These are phyloP conservation scores for Eriocheir sinensis DNA, from an alignment of 1,140 invertebrate species.

Conservation along the genomic window DNA sequence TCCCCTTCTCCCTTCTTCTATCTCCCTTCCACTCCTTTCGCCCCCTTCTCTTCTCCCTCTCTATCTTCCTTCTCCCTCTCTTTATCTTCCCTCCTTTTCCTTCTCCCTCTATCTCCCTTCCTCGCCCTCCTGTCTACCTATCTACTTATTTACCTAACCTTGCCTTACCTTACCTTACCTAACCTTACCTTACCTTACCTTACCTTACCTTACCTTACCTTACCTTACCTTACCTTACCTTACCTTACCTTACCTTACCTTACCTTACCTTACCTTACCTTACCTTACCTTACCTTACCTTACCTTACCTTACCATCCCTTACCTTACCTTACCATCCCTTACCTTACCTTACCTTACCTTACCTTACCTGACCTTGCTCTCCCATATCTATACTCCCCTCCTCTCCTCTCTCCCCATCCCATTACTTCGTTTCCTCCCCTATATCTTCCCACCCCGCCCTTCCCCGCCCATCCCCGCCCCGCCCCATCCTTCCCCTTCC, in stretches of 20 bases:
- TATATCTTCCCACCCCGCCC: not conserved
- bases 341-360: not conserved
- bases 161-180: not conserved
- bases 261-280: not conserved
- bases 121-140: not conserved
- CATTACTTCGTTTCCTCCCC: not conserved
- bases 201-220: not conserved
- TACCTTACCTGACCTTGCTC: not conserved
- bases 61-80: not conserved
- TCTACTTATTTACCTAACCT: not conserved
- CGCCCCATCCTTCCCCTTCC: not conserved
- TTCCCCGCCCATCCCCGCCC: not conserved
- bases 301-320: not conserved
- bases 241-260: not conserved
- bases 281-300: not conserved
- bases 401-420: not conserved
- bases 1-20: not conserved
- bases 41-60: not conserved
- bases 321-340: too few relatives aligned
- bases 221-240: not conserved
- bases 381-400: too few relatives aligned
- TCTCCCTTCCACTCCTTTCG: not conserved
- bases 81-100: not conserved
- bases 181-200: not conserved
- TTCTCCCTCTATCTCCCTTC: not conserved